A percentile compares a stretch with the other conserved stretches of the same genome.
phyloP scores from a whole-genome alignment of 2,113 vertebrate species.

The Spheniscus mendiculus region DNA sequence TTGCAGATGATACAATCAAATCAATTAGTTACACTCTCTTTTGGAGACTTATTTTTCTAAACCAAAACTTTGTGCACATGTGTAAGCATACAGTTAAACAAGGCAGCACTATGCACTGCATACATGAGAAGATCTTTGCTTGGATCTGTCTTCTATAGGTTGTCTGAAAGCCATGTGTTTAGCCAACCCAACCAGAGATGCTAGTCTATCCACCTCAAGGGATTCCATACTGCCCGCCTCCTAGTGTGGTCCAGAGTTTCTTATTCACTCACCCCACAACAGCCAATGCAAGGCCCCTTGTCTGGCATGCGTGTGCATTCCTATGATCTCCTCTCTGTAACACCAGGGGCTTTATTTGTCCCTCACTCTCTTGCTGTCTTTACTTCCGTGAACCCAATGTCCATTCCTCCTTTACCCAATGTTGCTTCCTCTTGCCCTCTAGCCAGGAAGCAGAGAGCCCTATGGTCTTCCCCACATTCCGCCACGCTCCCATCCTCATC shows the following conservation, averaged over 20 bases:
- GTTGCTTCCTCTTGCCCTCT: background rate
- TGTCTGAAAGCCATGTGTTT: background rate
- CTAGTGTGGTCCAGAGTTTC: background rate
- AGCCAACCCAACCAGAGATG: background rate
- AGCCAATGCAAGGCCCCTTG: background rate
- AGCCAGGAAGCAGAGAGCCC: background rate
- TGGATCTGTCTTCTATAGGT: background rate
- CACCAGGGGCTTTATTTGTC: background rate
- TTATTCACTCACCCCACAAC: background rate
- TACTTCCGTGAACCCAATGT: background rate
- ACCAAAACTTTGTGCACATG: background rate
- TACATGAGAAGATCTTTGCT: background rate
- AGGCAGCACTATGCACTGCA: background rate
- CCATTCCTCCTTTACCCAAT: background rate
- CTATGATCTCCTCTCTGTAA: background rate
- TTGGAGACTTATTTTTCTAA: background rate
- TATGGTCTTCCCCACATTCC: background rate
- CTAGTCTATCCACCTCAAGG: rapidly evolving
- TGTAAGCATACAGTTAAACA: background rate
- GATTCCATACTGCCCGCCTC: background rate
- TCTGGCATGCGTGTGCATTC: background rate
- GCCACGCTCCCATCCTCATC: background rate
- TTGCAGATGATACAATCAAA: background rate
- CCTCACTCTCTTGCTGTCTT: background rate
- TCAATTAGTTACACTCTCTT: background rate